Evolutionary conservation across 2,797 vertebrate genomes (phyloP).

Genomic region (Meriones psammophilus): DNA sequence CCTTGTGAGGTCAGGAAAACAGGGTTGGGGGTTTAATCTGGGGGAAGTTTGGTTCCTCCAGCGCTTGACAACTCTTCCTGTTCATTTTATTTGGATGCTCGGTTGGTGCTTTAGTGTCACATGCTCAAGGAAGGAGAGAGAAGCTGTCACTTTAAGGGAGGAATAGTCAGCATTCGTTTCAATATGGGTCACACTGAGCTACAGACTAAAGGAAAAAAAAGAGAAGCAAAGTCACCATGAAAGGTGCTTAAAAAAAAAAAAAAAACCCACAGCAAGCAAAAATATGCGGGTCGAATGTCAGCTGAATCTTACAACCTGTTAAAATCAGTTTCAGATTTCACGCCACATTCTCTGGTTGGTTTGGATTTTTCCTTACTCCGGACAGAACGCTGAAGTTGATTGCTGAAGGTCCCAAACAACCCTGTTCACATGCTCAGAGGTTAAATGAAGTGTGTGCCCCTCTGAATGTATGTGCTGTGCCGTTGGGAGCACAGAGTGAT

Average conservation of each 20-base stretch:
- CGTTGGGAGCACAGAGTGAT: background rate
- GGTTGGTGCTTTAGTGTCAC: constrained; percentile 1
- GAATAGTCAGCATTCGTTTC: background rate
- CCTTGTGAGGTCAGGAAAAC: background rate
- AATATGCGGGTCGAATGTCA: constrained; percentile 26
- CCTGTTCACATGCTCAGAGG: constrained; percentile 1
- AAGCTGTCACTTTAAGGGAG: constrained; percentile 12
- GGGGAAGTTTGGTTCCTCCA: background rate
- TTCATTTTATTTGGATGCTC: constrained; percentile 35
- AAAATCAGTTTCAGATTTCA: constrained; percentile 62
- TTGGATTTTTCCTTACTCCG: background rate
- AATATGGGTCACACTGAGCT: background rate
- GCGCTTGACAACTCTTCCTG: background rate
- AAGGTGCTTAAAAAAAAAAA: constrained; percentile 37
- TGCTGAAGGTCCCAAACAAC: background rate
- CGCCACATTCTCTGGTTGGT: background rate
- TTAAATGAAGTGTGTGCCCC: background rate
- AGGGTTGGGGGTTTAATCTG: background rate
- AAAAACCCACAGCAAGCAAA: constrained; percentile 15
- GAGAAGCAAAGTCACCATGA: constrained; percentile 3
- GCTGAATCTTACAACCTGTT: background rate
- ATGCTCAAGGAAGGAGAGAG: background rate
- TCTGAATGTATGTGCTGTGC: background rate
- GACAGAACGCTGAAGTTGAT: background rate
- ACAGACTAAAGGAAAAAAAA: constrained; percentile 40